Evolutionary conservation across 1,140 invertebrate species (phyloP).

Genomic region (Sesamia nonagrioides): DNA sequence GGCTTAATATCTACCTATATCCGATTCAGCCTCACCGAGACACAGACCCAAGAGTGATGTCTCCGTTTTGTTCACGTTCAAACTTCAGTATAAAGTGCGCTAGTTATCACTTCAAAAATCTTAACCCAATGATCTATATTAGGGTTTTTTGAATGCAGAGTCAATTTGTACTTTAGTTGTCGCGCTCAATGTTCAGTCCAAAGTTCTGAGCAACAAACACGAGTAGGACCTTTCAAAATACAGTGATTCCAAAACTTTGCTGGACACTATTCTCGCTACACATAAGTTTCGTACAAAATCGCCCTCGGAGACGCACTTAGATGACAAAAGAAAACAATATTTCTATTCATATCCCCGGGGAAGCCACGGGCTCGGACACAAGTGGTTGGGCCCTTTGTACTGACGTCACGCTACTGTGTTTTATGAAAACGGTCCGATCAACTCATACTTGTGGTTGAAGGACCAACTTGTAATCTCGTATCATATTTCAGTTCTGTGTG

Average conservation of each 20-base stretch:
- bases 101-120: too few relatives aligned
- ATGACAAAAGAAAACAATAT: constrained; percentile 43
- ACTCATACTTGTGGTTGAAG: neutral
- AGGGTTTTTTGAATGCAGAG: too few relatives aligned
- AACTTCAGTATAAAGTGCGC: too few relatives aligned
- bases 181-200: neutral
- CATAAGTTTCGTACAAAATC: constrained; percentile 8
- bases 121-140: too few relatives aligned
- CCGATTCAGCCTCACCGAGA: too few relatives aligned
- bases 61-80: too few relatives aligned
- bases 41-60: too few relatives aligned
- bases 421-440: neutral
- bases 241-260: neutral
- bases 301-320: constrained; percentile 17
- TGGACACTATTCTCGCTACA: neutral
- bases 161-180: too few relatives aligned
- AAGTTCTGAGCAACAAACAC: neutral
- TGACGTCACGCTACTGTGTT: neutral
- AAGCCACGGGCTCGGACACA: constrained; percentile 16
- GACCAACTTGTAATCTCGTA: neutral
- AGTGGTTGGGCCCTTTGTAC: neutral
- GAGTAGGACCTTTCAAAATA: neutral
- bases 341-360: constrained; percentile 26
- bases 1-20: too few relatives aligned
- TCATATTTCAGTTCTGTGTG: neutral